Percentiles rank a stretch among this genome's conserved stretches.
These are phyloP conservation scores for Ruditapes philippinarum DNA, from an alignment of 1,140 invertebrate genomes.

Conservation along the genomic window DNA sequence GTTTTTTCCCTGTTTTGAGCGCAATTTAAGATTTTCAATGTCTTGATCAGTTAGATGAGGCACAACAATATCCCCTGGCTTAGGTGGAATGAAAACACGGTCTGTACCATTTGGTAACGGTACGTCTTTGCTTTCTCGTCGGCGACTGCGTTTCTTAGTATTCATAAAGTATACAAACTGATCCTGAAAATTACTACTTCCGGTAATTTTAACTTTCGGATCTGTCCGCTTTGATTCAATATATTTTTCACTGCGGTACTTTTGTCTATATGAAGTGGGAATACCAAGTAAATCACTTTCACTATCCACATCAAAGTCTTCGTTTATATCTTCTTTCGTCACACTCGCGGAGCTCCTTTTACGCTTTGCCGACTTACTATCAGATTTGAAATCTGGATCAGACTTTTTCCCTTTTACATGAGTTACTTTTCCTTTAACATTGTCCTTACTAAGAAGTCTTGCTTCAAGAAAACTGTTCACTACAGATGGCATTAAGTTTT, in stretches of 20 bases:
- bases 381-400: conserved; percentile 12
- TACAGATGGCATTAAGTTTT: conserved; percentile 63
- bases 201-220: conserved; percentile 83
- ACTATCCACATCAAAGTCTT: conserved; percentile 48
- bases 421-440: conserved; percentile 11
- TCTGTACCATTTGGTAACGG: conserved; percentile 55
- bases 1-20: conserved; percentile 52
- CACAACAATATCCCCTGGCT: conserved; percentile 83
- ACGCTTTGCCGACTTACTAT: conserved; percentile 26
- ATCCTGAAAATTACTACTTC: conserved; percentile 80
- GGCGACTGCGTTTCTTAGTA: conserved; percentile 78
- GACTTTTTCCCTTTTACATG: conserved; percentile 26
- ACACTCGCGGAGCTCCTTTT: conserved; percentile 21
- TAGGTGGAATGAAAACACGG: conserved; percentile 76
- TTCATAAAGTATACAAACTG: conserved; percentile 84
- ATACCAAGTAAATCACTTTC: conserved; percentile 56
- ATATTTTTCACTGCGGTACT: conserved; percentile 74
- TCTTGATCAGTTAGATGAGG: conserved; percentile 84
- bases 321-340: conserved; percentile 18
- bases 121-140: conserved; percentile 72
- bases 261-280: conserved; percentile 13
- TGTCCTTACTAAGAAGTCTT: conserved; percentile 33
- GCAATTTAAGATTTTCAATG: conserved; percentile 78
- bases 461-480: conserved; percentile 54
- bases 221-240: conserved; percentile 73